Evolutionary conservation across 2,888 invertebrate genomes (phyloP).

Genomic region (Dascillus cervinus): DNA sequence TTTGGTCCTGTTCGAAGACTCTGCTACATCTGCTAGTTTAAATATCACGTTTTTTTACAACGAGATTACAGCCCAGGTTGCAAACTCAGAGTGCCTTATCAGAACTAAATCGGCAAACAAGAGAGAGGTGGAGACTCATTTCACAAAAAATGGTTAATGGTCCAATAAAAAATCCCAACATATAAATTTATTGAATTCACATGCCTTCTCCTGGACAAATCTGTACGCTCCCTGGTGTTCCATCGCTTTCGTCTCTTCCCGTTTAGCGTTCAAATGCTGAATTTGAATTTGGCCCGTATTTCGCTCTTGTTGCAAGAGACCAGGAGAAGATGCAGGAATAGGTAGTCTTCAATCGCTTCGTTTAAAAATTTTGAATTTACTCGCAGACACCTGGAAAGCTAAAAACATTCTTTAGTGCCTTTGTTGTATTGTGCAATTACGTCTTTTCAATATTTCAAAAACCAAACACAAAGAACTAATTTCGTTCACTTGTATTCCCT

Average conservation of each 20-base stretch:
- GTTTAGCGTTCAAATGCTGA: conserved; percentile 99
- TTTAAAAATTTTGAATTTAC: conserved; percentile 99
- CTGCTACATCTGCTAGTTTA: neutral
- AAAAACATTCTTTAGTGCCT: no score
- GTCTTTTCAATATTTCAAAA: no score
- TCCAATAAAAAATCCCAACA: conserved; percentile 97
- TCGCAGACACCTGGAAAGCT: conserved; percentile 78
- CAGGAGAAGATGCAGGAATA: conserved; percentile 96
- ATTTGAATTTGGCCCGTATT: conserved; percentile 99
- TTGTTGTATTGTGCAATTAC: no score
- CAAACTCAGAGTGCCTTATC: no score
- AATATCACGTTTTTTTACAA: no score
- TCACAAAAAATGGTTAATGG: conserved; percentile 98
- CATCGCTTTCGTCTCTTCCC: conserved; percentile 99
- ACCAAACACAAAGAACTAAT: no score
- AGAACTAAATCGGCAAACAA: no score
- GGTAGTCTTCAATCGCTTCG: conserved; percentile 99
- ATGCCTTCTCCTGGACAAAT: conserved; percentile 99
- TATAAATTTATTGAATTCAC: conserved; percentile 99
- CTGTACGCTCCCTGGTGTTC: conserved; percentile 94
- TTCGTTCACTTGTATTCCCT: no score
- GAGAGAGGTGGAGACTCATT: no score
- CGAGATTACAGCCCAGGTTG: no score
- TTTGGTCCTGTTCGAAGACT: neutral
- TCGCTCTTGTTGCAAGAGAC: conserved; percentile 99